A percentile compares a stretch with the other conserved stretches of the same genome.
phyloP scores from a whole-genome alignment of 2,888 invertebrate species.

The Nephrotoma guestfalica region DNA sequence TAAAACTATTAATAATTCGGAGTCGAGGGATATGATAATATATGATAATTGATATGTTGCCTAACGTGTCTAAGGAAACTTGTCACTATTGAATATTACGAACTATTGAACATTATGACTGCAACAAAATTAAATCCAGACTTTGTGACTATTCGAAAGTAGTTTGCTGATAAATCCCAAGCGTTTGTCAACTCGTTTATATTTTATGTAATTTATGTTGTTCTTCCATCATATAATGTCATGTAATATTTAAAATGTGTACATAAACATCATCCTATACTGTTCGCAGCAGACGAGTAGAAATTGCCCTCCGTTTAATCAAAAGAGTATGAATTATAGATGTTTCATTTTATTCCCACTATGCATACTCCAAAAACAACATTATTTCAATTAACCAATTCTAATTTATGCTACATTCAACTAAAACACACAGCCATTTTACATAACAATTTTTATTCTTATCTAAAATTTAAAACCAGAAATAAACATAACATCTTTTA shows the following conservation, averaged over 20 bases:
- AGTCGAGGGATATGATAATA: background rate
- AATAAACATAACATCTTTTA: background rate
- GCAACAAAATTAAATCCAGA: background rate
- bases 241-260: background rate
- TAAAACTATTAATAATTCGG: background rate
- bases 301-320: background rate
- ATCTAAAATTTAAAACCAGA: background rate
- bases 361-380: background rate
- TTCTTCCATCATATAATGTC: background rate
- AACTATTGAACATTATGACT: background rate
- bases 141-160: background rate
- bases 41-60: background rate
- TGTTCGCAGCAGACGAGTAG: background rate
- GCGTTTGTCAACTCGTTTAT: background rate
- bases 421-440: background rate
- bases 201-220: background rate
- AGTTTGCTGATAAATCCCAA: background rate
- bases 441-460: background rate
- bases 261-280: background rate
- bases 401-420: background rate
- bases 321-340: background rate
- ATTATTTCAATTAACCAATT: background rate
- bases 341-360: background rate
- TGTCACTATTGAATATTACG: background rate
- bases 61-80: background rate